phyloP scores from a whole-genome alignment of 2,888 invertebrate genomes.

The Latrodectus elegans region DNA sequence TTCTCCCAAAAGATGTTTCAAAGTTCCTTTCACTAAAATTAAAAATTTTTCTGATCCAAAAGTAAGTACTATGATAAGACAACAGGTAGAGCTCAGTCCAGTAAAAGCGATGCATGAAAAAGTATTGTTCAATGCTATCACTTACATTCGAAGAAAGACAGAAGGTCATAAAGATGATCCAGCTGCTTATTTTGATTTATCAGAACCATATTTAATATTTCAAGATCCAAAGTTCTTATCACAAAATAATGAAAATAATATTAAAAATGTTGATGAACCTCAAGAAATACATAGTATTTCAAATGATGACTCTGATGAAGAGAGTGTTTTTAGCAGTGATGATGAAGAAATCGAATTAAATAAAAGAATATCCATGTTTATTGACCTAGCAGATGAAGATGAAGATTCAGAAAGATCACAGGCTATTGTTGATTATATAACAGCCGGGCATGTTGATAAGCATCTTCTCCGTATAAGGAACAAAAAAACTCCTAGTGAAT shows the following conservation, averaged over 20 bases:
- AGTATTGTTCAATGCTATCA: neutral
- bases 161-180: slow-evolving; percentile 16
- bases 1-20: slow-evolving; percentile 26
- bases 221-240: neutral
- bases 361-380: neutral
- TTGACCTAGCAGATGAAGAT: neutral
- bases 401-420: neutral
- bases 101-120: slow-evolving; percentile 15
- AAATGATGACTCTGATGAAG: slow-evolving; percentile 7
- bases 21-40: slow-evolving; percentile 26
- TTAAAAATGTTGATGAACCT: neutral
- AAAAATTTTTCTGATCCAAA: slow-evolving; percentile 2
- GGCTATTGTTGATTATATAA: slow-evolving; percentile 3
- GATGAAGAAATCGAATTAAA: neutral
- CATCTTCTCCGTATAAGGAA: slow-evolving; percentile 7
- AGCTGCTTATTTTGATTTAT: slow-evolving; percentile 1
- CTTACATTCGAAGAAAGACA: neutral
- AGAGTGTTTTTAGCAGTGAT: slow-evolving; percentile 1
- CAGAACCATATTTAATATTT: neutral
- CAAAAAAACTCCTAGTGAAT: neutral
- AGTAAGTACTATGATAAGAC: neutral
- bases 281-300: neutral
- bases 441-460: slow-evolving; percentile 1
- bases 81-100: neutral
- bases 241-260: neutral